Percentiles rank a stretch among this genome's conserved stretches.
Evolutionary conservation across 2,113 vertebrate genomes (phyloP).

Genomic region (Fregata magnificens): DNA sequence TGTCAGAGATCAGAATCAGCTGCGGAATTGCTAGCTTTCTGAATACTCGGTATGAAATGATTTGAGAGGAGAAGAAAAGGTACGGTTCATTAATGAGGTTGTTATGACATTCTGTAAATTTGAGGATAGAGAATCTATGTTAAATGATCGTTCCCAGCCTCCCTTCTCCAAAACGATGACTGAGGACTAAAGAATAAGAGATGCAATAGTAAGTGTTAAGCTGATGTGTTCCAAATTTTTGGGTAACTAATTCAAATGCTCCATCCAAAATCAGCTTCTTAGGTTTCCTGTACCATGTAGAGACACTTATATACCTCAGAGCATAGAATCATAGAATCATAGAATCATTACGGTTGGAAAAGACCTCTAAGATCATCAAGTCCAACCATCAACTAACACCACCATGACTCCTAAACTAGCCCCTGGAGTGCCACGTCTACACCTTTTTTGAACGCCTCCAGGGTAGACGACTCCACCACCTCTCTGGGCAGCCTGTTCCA

Average conservation of each 20-base stretch:
- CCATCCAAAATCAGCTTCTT: neutral
- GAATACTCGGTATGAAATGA: neutral
- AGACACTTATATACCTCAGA: neutral
- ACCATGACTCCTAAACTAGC: too few species aligned
- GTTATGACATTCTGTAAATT: neutral
- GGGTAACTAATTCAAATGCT: neutral
- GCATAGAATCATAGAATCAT: too few species aligned
- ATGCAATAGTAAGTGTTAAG: neutral
- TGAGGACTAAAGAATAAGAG: neutral
- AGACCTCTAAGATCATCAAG: too few species aligned
- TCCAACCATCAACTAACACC: too few species aligned
- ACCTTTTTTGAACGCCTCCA: too few species aligned
- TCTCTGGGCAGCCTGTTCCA: too few species aligned
- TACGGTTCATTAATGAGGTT: neutral
- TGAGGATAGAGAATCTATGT: neutral
- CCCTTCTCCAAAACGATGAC: neutral
- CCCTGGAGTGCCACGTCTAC: too few species aligned
- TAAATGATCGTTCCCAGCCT: neutral
- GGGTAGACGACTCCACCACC: too few species aligned
- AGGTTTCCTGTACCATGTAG: neutral
- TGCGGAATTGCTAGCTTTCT: neutral
- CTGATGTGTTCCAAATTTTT: neutral
- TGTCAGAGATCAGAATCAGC: neutral
- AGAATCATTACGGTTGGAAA: too few species aligned
- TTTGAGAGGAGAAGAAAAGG: neutral